Evolutionary conservation across 2,888 invertebrate genomes (phyloP).

Genomic region (Xylota segnis): DNA sequence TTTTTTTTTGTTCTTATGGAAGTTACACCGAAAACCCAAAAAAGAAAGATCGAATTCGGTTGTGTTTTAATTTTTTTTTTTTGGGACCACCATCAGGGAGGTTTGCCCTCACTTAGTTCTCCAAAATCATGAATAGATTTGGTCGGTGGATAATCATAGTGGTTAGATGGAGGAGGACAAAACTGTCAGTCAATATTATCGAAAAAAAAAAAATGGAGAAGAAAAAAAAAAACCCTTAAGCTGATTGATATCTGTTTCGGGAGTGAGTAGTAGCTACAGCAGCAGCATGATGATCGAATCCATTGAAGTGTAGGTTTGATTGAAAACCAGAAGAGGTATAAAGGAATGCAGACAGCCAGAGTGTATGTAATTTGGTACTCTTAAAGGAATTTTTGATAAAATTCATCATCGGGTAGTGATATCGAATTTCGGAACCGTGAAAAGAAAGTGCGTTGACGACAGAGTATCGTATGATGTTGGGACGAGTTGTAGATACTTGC

Average conservation of each 20-base stretch:
- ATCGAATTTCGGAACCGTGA: conserved; percentile 35
- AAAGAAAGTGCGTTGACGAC: conserved; percentile 24
- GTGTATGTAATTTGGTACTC: conserved; percentile 56
- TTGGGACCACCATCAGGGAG: conserved; percentile 58
- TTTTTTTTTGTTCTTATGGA: neutral
- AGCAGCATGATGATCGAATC: conserved; percentile 44
- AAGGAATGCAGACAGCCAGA: conserved; percentile 7
- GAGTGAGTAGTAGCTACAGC: conserved; percentile 45
- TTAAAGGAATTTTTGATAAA: conserved; percentile 32
- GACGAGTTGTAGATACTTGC: neutral
- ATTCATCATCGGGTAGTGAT: conserved; percentile 23
- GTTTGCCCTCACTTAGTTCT: conserved; percentile 41
- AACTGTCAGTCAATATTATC: conserved; percentile 71
- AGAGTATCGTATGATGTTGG: conserved; percentile 2
- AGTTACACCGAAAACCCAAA: conserved; percentile 25
- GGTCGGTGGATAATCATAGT: conserved; percentile 41
- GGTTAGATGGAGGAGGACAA: conserved; percentile 58
- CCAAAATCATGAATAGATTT: conserved; percentile 52
- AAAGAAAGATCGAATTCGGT: conserved; percentile 60
- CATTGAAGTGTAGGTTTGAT: conserved; percentile 61
- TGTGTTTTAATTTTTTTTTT: conserved; percentile 4
- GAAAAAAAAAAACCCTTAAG: conserved; percentile 32
- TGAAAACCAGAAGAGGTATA: conserved; percentile 10
- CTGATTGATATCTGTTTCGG: conserved; percentile 70
- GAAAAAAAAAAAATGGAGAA: neutral